phyloP scores from a whole-genome alignment of 2,797 vertebrate species.

The Pipistrellus kuhlii region DNA sequence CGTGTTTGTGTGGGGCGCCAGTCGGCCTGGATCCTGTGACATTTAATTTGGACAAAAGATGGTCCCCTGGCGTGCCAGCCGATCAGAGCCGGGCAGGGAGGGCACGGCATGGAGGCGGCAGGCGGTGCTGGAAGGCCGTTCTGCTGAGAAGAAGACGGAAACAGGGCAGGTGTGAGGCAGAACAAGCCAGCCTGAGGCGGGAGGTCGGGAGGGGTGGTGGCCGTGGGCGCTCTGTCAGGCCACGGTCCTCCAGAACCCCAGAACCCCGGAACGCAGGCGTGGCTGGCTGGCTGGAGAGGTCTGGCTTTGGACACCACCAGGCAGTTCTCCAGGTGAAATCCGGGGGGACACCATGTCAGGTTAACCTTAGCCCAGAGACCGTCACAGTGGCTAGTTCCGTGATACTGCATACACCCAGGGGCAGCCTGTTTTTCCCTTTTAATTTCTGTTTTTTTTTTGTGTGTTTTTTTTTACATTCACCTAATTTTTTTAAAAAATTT shows the following conservation, averaged over 20 bases:
- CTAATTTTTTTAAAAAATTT: too few relatives aligned
- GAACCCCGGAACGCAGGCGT: neutral
- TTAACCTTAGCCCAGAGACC: neutral
- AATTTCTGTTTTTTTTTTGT: neutral
- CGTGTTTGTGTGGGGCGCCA: neutral
- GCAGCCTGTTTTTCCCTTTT: neutral
- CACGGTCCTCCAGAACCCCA: neutral
- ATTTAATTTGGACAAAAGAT: neutral
- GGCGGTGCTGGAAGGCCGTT: neutral
- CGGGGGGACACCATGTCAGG: neutral
- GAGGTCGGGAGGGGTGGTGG: neutral
- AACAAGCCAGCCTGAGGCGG: neutral
- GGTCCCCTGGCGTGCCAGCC: neutral
- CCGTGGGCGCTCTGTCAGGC: neutral
- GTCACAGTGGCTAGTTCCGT: neutral
- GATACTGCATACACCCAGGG: neutral
- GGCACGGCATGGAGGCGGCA: neutral
- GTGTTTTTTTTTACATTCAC: too few relatives aligned
- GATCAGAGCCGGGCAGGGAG: neutral
- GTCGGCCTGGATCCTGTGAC: conserved; percentile 3
- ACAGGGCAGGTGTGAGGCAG: neutral
- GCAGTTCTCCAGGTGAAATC: neutral
- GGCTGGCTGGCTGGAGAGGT: neutral
- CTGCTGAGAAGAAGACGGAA: neutral
- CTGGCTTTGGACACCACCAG: neutral